These are phyloP conservation scores for Elgaria multicarinata DNA, from an alignment of 2,113 vertebrate genomes.

Conservation along the genomic window DNA sequence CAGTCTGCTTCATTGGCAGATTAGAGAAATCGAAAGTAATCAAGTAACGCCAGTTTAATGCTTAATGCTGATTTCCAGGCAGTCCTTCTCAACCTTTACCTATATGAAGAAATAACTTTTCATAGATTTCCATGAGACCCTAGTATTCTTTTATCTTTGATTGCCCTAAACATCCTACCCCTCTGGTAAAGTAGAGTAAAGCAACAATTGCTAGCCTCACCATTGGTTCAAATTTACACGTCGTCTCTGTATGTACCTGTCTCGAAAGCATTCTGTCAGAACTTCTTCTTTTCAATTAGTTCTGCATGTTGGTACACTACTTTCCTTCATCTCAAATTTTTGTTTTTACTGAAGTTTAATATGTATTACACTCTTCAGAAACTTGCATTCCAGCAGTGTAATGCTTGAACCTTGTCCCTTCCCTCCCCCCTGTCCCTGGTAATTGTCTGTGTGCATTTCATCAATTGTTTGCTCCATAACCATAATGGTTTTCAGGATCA, in stretches of 20 bases:
- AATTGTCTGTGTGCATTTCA: constrained; percentile 52
- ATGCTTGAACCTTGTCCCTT: constrained; percentile 52
- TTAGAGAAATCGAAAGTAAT: not conserved
- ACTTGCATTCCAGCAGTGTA: constrained; percentile 15
- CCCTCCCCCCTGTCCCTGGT: constrained; percentile 51
- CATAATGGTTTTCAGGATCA: constrained; percentile 30
- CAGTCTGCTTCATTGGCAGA: not conserved
- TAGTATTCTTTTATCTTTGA: not conserved
- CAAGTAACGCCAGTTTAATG: not conserved
- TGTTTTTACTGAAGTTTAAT: too few relatives aligned
- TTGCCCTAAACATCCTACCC: not conserved
- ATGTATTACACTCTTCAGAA: not conserved
- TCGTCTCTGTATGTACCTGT: not conserved
- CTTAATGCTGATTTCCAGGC: not conserved
- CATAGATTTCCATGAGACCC: not conserved
- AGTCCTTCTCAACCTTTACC: not conserved
- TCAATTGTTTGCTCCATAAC: constrained; percentile 36
- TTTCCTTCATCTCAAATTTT: not conserved
- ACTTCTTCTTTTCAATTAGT: not conserved
- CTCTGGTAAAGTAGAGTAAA: not conserved
- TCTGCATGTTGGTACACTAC: not conserved
- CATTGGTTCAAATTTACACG: not conserved
- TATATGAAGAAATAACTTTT: not conserved
- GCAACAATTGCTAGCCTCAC: not conserved
- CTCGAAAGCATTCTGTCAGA: not conserved